These are phyloP conservation scores for Otis tarda DNA, from an alignment of 2,113 vertebrate species.

Conservation along the genomic window DNA sequence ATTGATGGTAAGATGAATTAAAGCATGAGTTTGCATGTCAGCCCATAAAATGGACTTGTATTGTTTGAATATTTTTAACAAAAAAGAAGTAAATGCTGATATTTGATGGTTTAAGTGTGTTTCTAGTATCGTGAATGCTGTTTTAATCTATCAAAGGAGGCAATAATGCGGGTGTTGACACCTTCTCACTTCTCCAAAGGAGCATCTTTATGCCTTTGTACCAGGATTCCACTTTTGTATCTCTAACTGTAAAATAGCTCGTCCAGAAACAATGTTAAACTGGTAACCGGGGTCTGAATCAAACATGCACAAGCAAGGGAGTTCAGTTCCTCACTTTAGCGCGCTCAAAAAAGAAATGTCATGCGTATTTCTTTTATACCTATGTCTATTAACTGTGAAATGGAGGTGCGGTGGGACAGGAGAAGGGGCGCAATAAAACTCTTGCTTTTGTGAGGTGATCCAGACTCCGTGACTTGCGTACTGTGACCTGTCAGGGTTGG, in stretches of 20 bases:
- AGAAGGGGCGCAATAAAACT: background rate
- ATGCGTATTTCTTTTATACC: background rate
- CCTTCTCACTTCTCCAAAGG: conserved; percentile 66
- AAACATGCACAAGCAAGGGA: background rate
- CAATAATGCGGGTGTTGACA: conserved; percentile 59
- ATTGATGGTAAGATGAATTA: conserved; percentile 30
- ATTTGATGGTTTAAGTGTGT: conserved; percentile 54
- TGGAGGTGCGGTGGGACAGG: background rate
- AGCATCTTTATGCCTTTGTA: conserved; percentile 50
- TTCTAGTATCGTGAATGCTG: conserved; percentile 1
- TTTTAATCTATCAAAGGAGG: conserved; percentile 23
- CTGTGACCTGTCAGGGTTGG: background rate
- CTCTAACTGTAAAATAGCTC: conserved; percentile 46
- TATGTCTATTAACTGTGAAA: background rate
- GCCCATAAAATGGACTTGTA: conserved; percentile 57
- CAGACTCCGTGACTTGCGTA: background rate
- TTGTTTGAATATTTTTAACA: conserved; percentile 49
- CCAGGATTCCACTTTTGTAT: conserved; percentile 58
- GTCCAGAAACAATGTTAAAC: background rate
- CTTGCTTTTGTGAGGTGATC: background rate
- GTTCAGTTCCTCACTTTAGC: background rate
- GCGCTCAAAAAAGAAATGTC: background rate
- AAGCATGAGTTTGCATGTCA: conserved; percentile 63
- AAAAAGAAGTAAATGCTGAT: conserved; percentile 56
- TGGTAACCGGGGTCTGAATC: background rate